Percentiles rank a stretch among this genome's conserved stretches.
phyloP scores from a whole-genome alignment of 2,888 invertebrate species.

The Leucophenga montana region DNA sequence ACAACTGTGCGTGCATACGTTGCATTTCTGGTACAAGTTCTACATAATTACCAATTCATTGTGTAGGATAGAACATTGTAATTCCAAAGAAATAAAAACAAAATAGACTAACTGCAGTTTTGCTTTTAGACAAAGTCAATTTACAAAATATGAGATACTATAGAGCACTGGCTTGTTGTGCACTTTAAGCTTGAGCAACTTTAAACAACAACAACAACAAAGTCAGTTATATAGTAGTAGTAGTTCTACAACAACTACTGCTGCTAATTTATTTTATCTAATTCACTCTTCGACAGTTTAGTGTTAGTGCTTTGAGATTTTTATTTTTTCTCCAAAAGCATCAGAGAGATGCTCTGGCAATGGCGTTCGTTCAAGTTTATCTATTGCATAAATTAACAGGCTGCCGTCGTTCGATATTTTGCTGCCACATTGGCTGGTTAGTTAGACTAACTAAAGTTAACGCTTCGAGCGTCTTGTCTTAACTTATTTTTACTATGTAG shows the following conservation, averaged over 20 bases:
- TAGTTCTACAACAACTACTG: conserved; percentile 10
- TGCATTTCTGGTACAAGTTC: neutral
- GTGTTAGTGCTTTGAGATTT: conserved; percentile 13
- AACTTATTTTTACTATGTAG: no score
- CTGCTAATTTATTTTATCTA: conserved; percentile 31
- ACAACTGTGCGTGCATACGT: neutral
- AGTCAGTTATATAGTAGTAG: neutral
- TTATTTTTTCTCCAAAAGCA: neutral
- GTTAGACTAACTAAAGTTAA: conserved; percentile 1
- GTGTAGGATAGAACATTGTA: neutral
- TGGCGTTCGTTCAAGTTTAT: conserved; percentile 31
- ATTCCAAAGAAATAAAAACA: neutral
- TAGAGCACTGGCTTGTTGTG: neutral
- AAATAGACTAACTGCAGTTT: conserved; percentile 8
- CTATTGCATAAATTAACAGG: conserved; percentile 60
- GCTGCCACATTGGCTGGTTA: conserved; percentile 16
- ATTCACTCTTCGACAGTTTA: conserved; percentile 33
- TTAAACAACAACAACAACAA: neutral
- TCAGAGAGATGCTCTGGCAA: neutral
- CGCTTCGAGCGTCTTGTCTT: neutral
- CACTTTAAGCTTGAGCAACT: conserved; percentile 4
- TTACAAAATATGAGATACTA: conserved; percentile 4
- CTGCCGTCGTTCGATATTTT: conserved; percentile 6
- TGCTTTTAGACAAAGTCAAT: conserved; percentile 12
- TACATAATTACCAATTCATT: neutral